Evolutionary conservation across 2,113 vertebrate species (phyloP).

Genomic region (Zosterops pallidus): DNA sequence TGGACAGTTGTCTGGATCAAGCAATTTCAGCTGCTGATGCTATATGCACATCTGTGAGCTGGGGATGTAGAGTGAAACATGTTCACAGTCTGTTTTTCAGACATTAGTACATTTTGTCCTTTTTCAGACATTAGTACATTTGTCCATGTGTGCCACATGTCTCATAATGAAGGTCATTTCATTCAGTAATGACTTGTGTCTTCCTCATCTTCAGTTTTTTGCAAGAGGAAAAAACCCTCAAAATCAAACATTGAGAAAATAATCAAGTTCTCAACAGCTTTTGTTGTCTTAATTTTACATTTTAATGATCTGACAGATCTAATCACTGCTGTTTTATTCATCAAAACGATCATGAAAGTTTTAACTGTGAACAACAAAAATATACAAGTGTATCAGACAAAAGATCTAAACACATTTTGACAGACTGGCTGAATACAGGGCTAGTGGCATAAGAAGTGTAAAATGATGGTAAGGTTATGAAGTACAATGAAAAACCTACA

Average conservation of each 20-base stretch:
- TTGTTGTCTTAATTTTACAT: neutral
- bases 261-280: neutral
- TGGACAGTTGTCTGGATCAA: neutral
- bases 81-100: neutral
- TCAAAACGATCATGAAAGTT: neutral
- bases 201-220: neutral
- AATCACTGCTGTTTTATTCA: neutral
- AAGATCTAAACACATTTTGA: constrained; percentile 29
- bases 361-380: neutral
- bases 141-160: neutral
- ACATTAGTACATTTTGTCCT: neutral
- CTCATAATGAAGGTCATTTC: neutral
- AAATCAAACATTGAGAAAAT: neutral
- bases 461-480: constrained; percentile 34
- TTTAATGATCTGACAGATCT: neutral
- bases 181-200: neutral
- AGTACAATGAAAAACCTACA: neutral
- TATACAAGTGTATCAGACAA: neutral
- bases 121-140: neutral
- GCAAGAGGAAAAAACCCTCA: neutral
- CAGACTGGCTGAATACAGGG: neutral
- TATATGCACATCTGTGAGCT: neutral
- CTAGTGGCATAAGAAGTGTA: neutral
- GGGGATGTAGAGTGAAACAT: neutral
- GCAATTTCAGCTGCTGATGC: neutral